These are phyloP conservation scores for Lynx canadensis DNA, from an alignment of 2,113 vertebrate species.

Conservation along the genomic window DNA sequence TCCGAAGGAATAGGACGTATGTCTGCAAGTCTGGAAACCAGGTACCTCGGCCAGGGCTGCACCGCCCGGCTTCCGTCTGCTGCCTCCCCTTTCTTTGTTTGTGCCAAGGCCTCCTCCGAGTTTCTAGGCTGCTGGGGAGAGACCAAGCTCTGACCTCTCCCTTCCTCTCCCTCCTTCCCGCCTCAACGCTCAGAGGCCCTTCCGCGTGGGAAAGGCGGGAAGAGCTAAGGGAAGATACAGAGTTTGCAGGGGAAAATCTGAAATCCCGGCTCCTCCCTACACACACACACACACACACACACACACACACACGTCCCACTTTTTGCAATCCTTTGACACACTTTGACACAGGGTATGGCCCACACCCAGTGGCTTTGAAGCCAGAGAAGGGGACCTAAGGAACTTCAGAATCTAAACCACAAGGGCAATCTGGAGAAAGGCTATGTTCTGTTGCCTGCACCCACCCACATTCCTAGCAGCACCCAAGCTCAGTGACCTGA, in stretches of 20 bases:
- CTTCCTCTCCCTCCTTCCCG: not conserved
- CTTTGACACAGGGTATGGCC: not conserved
- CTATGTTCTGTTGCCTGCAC: not conserved
- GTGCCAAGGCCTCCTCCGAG: not conserved
- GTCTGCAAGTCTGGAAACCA: conserved; percentile 99
- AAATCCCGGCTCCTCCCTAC: not conserved
- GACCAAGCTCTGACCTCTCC: not conserved
- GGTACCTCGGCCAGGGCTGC: conserved; percentile 84
- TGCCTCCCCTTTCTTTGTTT: not conserved
- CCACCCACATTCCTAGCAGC: not conserved
- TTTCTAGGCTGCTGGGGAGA: not conserved
- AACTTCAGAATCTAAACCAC: not conserved
- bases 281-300: not conserved
- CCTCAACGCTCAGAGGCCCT: not conserved
- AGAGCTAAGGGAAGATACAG: not conserved
- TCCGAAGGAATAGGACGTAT: conserved; percentile 97
- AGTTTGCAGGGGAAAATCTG: conserved; percentile 27
- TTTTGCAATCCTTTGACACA: not conserved
- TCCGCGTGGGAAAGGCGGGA: not conserved
- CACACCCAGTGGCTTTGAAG: not conserved
- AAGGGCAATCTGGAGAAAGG: not conserved
- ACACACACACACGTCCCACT: not conserved
- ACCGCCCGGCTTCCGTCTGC: not conserved
- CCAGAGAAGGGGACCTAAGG: not conserved
- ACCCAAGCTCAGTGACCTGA: not conserved